Evolutionary conservation across 2,888 invertebrate species (phyloP).

Genomic region (Mythimna impura): DNA sequence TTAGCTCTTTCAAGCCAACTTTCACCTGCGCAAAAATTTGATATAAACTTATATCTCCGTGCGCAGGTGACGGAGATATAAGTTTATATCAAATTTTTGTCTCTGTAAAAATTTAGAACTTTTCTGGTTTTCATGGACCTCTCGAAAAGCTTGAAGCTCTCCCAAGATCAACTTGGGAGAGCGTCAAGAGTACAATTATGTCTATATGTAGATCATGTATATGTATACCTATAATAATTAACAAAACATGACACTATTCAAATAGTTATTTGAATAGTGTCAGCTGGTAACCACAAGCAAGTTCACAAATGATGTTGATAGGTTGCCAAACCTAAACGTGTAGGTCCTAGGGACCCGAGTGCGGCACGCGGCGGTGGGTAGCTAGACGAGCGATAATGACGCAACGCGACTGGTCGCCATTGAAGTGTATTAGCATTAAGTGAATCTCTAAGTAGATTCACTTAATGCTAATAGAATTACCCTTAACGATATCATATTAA

Average conservation of each 20-base stretch:
- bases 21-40: too few species aligned
- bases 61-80: too few species aligned
- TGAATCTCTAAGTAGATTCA: too few species aligned
- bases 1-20: too few species aligned
- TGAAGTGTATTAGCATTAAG: too few species aligned
- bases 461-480: too few species aligned
- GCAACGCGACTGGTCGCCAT: neutral
- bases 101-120: neutral
- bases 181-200: neutral
- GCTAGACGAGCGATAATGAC: slow-evolving; percentile 18
- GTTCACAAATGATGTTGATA: neutral
- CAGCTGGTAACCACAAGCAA: neutral
- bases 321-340: slow-evolving; percentile 1
- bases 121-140: neutral
- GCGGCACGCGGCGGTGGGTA: neutral
- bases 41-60: too few species aligned
- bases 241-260: too few species aligned
- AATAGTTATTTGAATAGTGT: neutral
- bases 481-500: too few species aligned
- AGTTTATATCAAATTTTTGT: neutral
- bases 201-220: neutral
- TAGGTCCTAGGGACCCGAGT: neutral
- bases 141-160: neutral
- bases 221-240: too few species aligned
- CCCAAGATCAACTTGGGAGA: neutral